Evolutionary conservation across 2,113 vertebrate genomes (phyloP), one percentile per base, ranked within the genome.

Genomic region (Cyanoliseus patagonus): DNA sequence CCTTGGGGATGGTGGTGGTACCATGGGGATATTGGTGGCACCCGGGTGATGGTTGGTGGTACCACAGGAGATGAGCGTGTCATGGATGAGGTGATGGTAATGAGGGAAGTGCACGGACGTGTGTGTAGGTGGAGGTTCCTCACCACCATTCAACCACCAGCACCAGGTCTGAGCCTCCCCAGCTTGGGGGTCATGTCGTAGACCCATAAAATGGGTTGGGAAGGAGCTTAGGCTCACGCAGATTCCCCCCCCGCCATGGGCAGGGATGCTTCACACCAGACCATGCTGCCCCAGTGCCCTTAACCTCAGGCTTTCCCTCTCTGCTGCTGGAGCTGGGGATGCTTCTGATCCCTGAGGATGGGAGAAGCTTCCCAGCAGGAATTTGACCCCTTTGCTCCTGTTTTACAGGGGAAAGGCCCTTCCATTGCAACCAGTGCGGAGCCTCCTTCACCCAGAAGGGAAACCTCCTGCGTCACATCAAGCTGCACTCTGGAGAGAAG

Each of bases 371-470:
- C 35, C 20, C 10, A 33, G 7, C 6, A 4, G n/a, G 70, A 13
- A 15, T 42, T 37, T 76, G n/a, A 86, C 53, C 24, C 17, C 0
- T 41, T 23, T 16, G 30, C 72, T 72, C 51, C 2, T 14, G 62
- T 95, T 57, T 63, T 75, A 47, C 84, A 99, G 99, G 99, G 42
- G 99, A 99, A 94, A 98, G 99, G 81, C 99, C 99, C 0, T 99
- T 99, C 98, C 99, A 99, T 83, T 99, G 99, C 97, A 99, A 99
- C 98, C 99, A 99, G 98, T 99, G 99, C 6, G 99, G 99, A 11
- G 99, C 99, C 80, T 99, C 99, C 95, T 99, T 99, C 97, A 99
- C 99, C 30, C 99, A 99, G 97, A 99, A 99, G 96, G 99, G 99
- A n/a, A 99, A 99, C 97, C 97, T 99, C 78, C 96, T 99, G 84